Conservation (phyloP, 2,113 vertebrate species). For the Oryzias celebensis region DNA sequence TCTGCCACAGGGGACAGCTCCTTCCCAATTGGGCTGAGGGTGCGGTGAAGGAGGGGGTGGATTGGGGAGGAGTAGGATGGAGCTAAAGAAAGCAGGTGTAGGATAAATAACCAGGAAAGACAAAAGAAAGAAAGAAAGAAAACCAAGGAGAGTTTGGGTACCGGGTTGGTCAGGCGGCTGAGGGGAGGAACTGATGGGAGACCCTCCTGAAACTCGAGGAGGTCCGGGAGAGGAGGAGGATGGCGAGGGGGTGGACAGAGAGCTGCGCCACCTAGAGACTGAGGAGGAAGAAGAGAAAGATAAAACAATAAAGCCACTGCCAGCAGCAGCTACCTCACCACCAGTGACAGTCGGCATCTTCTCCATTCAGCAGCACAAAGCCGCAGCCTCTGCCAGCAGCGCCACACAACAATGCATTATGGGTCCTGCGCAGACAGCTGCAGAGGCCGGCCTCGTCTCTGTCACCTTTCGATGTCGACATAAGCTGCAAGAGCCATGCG, state of each 20-base stretch:
- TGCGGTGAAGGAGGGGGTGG: conserved; percentile 48
- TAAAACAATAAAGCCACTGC: background rate
- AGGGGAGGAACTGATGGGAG: conserved; percentile 84
- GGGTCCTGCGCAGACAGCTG: background rate
- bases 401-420: conserved; percentile 5
- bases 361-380: conserved; percentile 63
- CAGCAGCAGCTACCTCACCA: conserved; percentile 37
- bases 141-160: conserved; percentile 64
- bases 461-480: conserved; percentile 23
- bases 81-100: conserved; percentile 32
- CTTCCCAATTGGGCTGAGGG: conserved; percentile 61
- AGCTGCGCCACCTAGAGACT: conserved; percentile 89
- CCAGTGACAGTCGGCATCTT: conserved; percentile 40
- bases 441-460: conserved; percentile 11
- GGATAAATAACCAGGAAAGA: background rate
- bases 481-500: background rate
- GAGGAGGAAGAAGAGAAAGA: conserved; percentile 13
- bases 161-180: conserved; percentile 85
- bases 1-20: conserved; percentile 53
- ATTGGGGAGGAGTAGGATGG: conserved; percentile 52
- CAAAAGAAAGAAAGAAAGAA: background rate
- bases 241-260: conserved; percentile 83
- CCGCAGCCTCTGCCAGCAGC: conserved; percentile 31
- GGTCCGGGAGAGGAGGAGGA: conserved; percentile 69
- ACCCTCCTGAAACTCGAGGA: conserved; percentile 80